A percentile compares a stretch with the other conserved stretches of the same genome.
Evolutionary conservation across 2,888 invertebrate species (phyloP).

Genomic region (Eupithecia abbreviata): DNA sequence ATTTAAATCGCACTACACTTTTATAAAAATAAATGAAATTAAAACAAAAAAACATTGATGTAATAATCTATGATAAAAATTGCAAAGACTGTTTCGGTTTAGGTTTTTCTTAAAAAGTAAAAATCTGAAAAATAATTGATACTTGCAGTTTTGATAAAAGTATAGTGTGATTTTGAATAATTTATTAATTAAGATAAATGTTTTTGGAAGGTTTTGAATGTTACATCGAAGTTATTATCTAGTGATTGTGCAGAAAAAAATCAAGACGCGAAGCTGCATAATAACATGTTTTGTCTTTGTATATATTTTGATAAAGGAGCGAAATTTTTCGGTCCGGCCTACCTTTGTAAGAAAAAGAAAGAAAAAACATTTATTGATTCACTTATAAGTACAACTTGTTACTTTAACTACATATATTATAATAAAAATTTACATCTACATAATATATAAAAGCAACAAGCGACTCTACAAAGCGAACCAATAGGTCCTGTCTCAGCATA

Average conservation of each 20-base stretch:
- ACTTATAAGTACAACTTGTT: too few relatives aligned
- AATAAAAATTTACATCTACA: too few relatives aligned
- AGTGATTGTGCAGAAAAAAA: background rate
- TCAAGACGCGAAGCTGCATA: conserved; percentile 17
- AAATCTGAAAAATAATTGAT: background rate
- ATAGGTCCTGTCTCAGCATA: too few relatives aligned
- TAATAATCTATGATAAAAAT: background rate
- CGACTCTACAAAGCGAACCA: too few relatives aligned
- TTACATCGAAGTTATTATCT: conserved; percentile 29
- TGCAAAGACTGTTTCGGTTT: background rate
- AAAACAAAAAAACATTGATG: background rate
- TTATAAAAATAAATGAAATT: background rate
- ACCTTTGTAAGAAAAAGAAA: too few relatives aligned
- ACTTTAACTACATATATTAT: too few relatives aligned
- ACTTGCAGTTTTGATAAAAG: background rate
- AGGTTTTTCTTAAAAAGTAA: conserved; percentile 1
- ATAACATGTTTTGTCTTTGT: conserved; percentile 5
- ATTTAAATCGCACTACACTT: conserved; percentile 27
- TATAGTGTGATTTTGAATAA: conserved; percentile 24
- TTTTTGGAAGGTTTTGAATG: conserved; percentile 31
- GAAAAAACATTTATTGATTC: too few relatives aligned
- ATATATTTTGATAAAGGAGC: conserved; percentile 2
- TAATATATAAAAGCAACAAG: too few relatives aligned
- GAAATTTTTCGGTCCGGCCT: conserved; percentile 3
- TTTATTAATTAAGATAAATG: conserved; percentile 19